A percentile compares a stretch with the other conserved stretches of the same genome.
These are phyloP conservation scores for Liodrosophila aerea DNA, from an alignment of 2,888 invertebrate genomes.

Conservation along the genomic window DNA sequence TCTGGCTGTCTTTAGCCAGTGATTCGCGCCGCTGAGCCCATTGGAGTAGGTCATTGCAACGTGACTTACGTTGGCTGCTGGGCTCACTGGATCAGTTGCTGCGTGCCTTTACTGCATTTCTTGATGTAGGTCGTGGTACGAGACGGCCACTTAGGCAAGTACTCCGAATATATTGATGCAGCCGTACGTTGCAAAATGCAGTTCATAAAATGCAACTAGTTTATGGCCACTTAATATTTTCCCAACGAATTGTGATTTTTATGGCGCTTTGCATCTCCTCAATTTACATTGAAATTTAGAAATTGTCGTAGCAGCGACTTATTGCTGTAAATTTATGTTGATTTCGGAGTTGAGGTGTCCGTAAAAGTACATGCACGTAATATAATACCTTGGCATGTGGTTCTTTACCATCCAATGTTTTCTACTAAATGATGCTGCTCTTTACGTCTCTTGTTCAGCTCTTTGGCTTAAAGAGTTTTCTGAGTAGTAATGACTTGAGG, in stretches of 20 bases:
- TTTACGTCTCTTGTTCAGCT: no score
- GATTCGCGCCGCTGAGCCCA: constrained; percentile 15
- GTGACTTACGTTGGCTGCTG: constrained; percentile 55
- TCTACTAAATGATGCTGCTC: no score
- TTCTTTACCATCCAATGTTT: no score
- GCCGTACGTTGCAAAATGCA: constrained; percentile 24
- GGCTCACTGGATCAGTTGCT: constrained; percentile 37
- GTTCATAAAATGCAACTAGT: constrained; percentile 67
- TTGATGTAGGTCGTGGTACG: constrained; percentile 71
- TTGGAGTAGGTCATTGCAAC: constrained; percentile 62
- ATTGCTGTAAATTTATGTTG: constrained; percentile 64
- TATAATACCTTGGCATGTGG: neutral
- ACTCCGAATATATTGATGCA: constrained; percentile 16
- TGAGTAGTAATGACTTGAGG: no score
- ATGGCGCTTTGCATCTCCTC: constrained; percentile 56
- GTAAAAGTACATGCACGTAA: neutral
- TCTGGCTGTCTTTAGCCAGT: neutral
- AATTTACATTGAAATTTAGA: constrained; percentile 66
- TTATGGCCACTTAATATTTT: constrained; percentile 69
- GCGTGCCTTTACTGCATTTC: constrained; percentile 58
- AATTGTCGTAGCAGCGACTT: constrained; percentile 47
- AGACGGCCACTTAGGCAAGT: constrained; percentile 31
- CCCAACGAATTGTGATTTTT: constrained; percentile 56
- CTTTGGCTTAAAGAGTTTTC: no score
- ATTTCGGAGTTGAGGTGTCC: constrained; percentile 38